phyloP scores from a whole-genome alignment of 2,113 vertebrate genomes.

The Callorhinus ursinus region DNA sequence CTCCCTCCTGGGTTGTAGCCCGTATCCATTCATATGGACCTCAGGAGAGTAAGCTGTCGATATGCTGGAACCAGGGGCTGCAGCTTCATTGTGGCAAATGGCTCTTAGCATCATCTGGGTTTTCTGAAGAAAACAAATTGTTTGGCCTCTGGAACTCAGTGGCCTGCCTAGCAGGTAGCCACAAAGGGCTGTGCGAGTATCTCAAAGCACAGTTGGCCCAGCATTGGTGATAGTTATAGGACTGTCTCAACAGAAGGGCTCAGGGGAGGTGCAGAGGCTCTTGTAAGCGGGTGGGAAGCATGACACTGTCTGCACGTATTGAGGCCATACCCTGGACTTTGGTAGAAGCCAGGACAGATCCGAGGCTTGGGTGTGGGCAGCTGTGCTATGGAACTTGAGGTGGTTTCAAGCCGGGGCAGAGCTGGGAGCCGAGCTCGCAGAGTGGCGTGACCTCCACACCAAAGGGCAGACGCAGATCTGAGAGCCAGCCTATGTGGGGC shows the following conservation, averaged over 20 bases:
- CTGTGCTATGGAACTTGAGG: not conserved
- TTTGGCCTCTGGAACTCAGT: not conserved
- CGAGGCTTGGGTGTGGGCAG: not conserved
- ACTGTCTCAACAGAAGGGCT: not conserved
- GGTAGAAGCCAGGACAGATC: not conserved
- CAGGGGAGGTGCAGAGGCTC: not conserved
- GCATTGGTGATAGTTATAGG: not conserved
- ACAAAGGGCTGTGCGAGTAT: not conserved
- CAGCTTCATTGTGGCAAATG: not conserved
- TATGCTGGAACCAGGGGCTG: not conserved
- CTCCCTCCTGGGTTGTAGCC: not conserved
- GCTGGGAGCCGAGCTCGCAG: not conserved
- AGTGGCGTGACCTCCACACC: not conserved
- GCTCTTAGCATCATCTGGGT: not conserved
- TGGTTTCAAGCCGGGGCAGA: not conserved
- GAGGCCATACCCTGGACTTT: not conserved
- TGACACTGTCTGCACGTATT: rapidly evolving
- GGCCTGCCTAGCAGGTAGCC: not conserved
- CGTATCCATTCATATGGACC: not conserved
- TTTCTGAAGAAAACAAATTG: conserved; percentile 16
- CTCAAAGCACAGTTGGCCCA: not conserved
- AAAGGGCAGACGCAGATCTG: not conserved
- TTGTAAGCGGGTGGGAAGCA: not conserved
- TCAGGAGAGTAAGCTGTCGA: not conserved
- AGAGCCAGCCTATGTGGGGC: not conserved